These are phyloP conservation scores for Dorcus parallelipipedus DNA, from an alignment of 2,888 invertebrate species.

Conservation along the genomic window DNA sequence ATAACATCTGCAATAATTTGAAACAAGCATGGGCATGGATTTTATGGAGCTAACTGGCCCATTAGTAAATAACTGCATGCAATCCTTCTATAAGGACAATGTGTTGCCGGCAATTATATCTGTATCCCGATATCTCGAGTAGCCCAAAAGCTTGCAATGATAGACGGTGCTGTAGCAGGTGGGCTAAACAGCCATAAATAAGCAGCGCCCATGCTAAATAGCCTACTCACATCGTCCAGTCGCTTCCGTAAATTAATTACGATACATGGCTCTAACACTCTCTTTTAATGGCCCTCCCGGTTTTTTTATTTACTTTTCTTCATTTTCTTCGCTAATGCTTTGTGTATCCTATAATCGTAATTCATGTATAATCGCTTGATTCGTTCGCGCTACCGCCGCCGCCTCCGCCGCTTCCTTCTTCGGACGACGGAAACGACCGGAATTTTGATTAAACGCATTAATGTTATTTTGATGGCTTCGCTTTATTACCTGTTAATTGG, in stretches of 20 bases:
- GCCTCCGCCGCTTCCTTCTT: too few species aligned
- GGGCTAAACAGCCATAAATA: slow-evolving; percentile 42
- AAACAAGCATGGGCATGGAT: slow-evolving; percentile 28
- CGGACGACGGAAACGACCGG: too few species aligned
- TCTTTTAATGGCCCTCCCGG: slow-evolving; percentile 13
- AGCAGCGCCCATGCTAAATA: slow-evolving; percentile 28
- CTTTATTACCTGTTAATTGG: too few species aligned
- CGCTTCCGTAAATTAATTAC: slow-evolving; percentile 32
- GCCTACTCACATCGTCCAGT: slow-evolving; percentile 27
- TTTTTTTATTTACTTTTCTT: slow-evolving; percentile 4
- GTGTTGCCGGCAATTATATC: slow-evolving; percentile 45
- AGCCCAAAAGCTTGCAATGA: slow-evolving; percentile 33
- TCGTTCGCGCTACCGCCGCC: neutral
- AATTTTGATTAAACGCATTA: too few species aligned
- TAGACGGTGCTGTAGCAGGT: slow-evolving; percentile 43
- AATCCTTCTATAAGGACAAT: slow-evolving; percentile 41
- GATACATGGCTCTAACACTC: slow-evolving; percentile 26
- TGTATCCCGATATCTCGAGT: slow-evolving; percentile 40
- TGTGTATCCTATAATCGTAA: neutral
- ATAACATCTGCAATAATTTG: slow-evolving; percentile 35
- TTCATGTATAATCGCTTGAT: neutral
- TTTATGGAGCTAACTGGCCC: slow-evolving; percentile 42
- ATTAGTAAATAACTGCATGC: slow-evolving; percentile 37
- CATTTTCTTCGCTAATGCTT: neutral
- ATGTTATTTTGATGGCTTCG: too few species aligned